Conservation (phyloP, 2,888 invertebrate species). For the Caenorhabditis uteleia region DNA sequence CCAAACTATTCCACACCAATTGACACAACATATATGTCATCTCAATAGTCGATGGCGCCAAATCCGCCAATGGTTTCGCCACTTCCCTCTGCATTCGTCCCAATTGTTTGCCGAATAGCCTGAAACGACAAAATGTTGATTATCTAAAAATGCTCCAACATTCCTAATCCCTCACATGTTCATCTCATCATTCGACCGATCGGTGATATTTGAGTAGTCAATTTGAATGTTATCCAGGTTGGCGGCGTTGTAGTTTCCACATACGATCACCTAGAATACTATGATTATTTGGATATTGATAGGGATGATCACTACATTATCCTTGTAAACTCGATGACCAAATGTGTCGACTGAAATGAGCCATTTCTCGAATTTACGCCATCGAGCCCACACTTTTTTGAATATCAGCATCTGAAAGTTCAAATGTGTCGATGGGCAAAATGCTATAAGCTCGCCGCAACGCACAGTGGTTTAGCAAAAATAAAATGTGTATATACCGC, state of each 20-base stretch:
- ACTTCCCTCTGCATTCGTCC: constrained; percentile 24
- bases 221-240: constrained; percentile 18
- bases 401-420: constrained; percentile 23
- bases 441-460: too few species aligned
- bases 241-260: constrained; percentile 31
- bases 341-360: constrained; percentile 34
- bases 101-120: constrained; percentile 19
- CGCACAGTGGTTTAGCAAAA: too few species aligned
- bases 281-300: too few species aligned
- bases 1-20: constrained; percentile 28
- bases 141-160: not conserved
- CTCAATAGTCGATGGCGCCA: constrained; percentile 26
- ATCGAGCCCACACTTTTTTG: constrained; percentile 26
- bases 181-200: constrained; percentile 24
- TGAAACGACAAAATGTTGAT: not conserved
- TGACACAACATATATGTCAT: constrained; percentile 40
- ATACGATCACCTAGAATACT: constrained; percentile 25
- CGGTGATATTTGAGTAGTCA: constrained; percentile 30
- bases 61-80: constrained; percentile 22
- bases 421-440: too few species aligned
- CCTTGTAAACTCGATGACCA: constrained; percentile 23
- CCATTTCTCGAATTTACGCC: constrained; percentile 36
- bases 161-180: constrained; percentile 4
- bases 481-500: too few species aligned
- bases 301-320: constrained; percentile 12